phyloP scores from a whole-genome alignment of 2,888 invertebrate species.

The Xanthia togata region DNA sequence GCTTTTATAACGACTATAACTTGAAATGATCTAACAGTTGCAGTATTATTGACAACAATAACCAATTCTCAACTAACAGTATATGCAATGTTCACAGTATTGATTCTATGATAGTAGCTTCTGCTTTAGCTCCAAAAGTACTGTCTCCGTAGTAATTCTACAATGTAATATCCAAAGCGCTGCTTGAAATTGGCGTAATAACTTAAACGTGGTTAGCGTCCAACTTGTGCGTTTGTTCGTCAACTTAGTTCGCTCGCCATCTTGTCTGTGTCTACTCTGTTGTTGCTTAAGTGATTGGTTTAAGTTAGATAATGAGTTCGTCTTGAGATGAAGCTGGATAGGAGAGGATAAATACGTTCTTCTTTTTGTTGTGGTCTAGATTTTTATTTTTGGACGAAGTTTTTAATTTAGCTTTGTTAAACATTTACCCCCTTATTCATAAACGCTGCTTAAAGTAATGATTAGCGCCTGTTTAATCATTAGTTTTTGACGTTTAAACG shows the following conservation, averaged over 20 bases:
- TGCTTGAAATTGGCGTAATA: slow-evolving; percentile 55
- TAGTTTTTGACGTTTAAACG: no score
- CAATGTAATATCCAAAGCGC: slow-evolving; percentile 50
- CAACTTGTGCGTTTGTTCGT: slow-evolving; percentile 55
- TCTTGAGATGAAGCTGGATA: slow-evolving; percentile 39
- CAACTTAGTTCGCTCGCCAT: slow-evolving; percentile 39
- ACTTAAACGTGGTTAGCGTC: slow-evolving; percentile 60
- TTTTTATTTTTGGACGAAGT: slow-evolving; percentile 2
- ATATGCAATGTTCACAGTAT: slow-evolving; percentile 6
- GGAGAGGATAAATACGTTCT: slow-evolving; percentile 9
- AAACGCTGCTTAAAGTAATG: no score
- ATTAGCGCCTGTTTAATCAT: no score
- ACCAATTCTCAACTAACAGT: neutral
- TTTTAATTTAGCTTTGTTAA: slow-evolving; percentile 23
- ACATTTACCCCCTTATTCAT: neutral
- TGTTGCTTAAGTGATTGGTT: slow-evolving; percentile 63
- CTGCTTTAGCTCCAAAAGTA: slow-evolving; percentile 6
- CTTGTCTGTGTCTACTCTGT: slow-evolving; percentile 53
- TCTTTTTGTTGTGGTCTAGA: slow-evolving; percentile 24
- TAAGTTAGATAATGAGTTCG: slow-evolving; percentile 57
- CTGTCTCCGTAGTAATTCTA: slow-evolving; percentile 44
- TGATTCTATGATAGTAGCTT: slow-evolving; percentile 9
- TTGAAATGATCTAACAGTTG: neutral
- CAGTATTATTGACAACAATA: neutral
- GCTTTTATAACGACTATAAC: neutral